phyloP scores from a whole-genome alignment of 2,888 invertebrate species.

The Aphrophora alni region DNA sequence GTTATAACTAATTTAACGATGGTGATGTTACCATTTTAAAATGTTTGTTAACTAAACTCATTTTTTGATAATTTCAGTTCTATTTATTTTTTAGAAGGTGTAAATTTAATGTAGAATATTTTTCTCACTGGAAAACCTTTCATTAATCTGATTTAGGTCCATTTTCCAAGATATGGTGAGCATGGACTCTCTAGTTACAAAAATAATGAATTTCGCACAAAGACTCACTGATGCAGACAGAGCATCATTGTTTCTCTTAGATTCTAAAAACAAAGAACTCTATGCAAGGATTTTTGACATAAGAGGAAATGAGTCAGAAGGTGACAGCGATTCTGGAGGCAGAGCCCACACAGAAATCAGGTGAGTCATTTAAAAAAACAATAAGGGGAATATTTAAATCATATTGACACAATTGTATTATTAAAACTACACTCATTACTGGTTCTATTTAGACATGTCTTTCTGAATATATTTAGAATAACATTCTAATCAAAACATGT shows the following conservation, averaged over 20 bases:
- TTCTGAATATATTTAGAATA: too few species aligned
- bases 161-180: slow-evolving; percentile 90
- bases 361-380: slow-evolving; percentile 34
- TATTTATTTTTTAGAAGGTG: too few species aligned
- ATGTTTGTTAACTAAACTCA: too few species aligned
- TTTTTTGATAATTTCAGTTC: too few species aligned
- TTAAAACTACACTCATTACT: too few species aligned
- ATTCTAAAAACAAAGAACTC: slow-evolving; percentile 73
- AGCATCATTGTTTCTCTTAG: slow-evolving; percentile 82
- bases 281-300: slow-evolving; percentile 85
- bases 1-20: too few species aligned
- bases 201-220: slow-evolving; percentile 85
- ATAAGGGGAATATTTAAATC: too few species aligned
- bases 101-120: too few species aligned
- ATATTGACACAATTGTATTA: too few species aligned
- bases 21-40: too few species aligned
- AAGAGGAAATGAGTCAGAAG: slow-evolving; percentile 57
- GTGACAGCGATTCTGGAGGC: slow-evolving; percentile 45
- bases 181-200: slow-evolving; percentile 80
- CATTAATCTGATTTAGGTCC: slow-evolving; percentile 62
- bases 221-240: slow-evolving; percentile 81
- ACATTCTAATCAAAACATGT: too few species aligned
- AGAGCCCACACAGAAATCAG: slow-evolving; percentile 49
- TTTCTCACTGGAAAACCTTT: neutral
- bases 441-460: too few species aligned